These are phyloP conservation scores for Globia sparganii DNA, from an alignment of 2,888 invertebrate genomes.

Conservation along the genomic window DNA sequence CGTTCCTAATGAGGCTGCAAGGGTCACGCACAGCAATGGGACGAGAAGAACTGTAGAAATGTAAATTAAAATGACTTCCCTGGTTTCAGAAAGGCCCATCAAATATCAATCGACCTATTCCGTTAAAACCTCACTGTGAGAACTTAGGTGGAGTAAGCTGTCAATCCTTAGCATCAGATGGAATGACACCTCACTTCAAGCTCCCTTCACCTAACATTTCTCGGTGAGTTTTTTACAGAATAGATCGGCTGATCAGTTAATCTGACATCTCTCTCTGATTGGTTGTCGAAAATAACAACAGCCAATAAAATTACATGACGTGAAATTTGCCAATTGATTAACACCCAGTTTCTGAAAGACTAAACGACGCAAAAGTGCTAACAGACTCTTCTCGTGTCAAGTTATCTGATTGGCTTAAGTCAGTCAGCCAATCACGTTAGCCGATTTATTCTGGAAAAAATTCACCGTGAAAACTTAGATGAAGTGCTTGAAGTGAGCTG, in stretches of 20 bases:
- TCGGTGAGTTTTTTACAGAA: not conserved
- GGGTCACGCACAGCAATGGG: conserved; percentile 73
- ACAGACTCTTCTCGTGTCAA: not conserved
- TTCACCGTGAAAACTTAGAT: not conserved
- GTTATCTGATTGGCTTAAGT: not conserved
- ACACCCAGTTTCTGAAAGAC: not conserved
- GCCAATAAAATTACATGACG: not conserved
- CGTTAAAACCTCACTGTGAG: not conserved
- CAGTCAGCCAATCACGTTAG: not conserved
- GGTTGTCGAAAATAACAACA: not conserved
- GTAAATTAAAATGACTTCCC: conserved; percentile 10
- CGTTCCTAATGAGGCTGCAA: conserved; percentile 87
- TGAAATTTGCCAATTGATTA: not conserved
- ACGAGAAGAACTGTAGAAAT: conserved; percentile 13
- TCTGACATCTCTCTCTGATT: not conserved
- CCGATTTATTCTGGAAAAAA: not conserved
- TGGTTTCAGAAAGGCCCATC: conserved; percentile 12
- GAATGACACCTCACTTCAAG: not conserved
- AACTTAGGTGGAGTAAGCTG: not conserved
- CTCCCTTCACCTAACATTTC: not conserved
- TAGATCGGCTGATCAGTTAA: not conserved
- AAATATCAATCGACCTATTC: not conserved
- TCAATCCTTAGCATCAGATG: not conserved
- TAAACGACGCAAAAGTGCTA: not conserved
- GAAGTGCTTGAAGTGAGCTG: not conserved